Conservation (phyloP, 1,140 invertebrate species). For the Pogonognathellus flavescens region DNA sequence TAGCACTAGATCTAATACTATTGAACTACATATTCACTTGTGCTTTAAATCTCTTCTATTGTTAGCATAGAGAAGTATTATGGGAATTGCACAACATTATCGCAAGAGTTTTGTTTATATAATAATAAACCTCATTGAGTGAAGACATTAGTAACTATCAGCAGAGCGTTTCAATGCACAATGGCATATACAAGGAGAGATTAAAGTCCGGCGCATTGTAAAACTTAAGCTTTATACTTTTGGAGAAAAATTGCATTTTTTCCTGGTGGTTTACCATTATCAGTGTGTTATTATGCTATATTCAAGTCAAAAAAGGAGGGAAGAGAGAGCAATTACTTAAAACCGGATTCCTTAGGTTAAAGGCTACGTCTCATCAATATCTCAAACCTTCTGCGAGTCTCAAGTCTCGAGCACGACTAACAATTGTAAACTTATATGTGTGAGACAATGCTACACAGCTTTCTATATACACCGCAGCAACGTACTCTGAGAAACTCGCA, state of each 20-base stretch:
- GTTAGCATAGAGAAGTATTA: no score
- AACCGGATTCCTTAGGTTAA: conserved; percentile 40
- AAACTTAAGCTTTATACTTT: background rate
- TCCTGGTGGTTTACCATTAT: conserved; percentile 27
- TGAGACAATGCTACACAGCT: no score
- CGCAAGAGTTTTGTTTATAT: no score
- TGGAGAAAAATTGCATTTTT: background rate
- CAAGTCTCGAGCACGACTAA: background rate
- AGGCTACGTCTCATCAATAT: conserved; percentile 46
- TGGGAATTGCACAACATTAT: no score
- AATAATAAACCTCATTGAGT: no score
- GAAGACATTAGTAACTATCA: no score
- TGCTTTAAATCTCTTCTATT: no score
- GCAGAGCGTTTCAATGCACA: background rate
- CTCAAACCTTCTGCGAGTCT: conserved; percentile 7
- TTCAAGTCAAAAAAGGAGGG: conserved; percentile 22
- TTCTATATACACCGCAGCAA: no score
- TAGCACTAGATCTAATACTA: no score
- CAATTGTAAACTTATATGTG: conserved; percentile 12
- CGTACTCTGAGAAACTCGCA: background rate
- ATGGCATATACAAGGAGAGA: background rate
- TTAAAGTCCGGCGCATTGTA: background rate
- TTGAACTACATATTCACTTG: no score
- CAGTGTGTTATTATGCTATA: conserved; percentile 4
- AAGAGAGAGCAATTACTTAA: conserved; percentile 34